Evolutionary conservation across 2,113 vertebrate species (phyloP).

Genomic region (Phaethon lepturus): DNA sequence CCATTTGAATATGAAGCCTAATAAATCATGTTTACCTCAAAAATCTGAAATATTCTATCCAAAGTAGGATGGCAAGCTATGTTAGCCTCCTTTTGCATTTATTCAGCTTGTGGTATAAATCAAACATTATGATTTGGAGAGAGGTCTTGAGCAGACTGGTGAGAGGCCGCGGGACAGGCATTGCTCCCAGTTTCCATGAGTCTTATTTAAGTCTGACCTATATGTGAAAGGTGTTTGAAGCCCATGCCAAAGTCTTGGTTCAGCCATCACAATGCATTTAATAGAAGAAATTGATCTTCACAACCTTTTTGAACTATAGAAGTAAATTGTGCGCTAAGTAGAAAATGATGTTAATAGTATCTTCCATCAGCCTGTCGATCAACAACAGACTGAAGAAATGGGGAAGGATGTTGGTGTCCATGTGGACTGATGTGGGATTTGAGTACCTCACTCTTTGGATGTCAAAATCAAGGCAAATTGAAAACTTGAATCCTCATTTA

Average conservation of each 20-base stretch:
- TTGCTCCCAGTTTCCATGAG: not conserved
- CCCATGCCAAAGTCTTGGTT: not conserved
- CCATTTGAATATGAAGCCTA: not conserved
- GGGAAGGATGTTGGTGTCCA: fast-evolving
- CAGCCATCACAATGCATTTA: not conserved
- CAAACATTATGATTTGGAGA: not conserved
- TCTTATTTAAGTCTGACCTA: not conserved
- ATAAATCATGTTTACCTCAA: not conserved
- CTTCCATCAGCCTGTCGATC: not conserved
- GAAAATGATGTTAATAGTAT: not conserved
- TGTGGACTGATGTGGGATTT: not conserved
- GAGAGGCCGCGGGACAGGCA: not conserved
- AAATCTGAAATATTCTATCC: not conserved
- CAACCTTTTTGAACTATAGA: not conserved
- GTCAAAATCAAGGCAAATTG: not conserved
- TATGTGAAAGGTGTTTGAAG: not conserved
- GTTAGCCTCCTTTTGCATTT: not conserved
- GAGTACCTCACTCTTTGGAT: not conserved
- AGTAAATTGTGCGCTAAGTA: not conserved
- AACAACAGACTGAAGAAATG: not conserved
- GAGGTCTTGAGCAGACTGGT: not conserved
- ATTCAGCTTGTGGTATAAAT: not conserved
- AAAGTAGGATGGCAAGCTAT: not conserved
- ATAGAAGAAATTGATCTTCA: not conserved
- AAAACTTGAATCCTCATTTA: not conserved